Evolutionary conservation across 2,113 vertebrate species (phyloP).

Genomic region (Myotis davidii): DNA sequence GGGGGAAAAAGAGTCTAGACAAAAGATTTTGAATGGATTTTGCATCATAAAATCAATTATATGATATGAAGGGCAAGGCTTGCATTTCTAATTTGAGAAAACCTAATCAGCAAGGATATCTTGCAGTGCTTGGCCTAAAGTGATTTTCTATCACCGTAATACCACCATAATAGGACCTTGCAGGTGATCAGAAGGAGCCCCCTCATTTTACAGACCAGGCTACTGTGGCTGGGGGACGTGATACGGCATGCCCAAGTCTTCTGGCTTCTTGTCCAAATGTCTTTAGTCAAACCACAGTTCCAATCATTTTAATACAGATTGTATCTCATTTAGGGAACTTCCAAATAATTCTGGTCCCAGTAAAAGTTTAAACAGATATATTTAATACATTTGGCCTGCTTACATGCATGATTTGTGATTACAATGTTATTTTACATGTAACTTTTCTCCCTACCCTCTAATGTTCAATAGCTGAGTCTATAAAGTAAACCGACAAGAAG

Average conservation of each 20-base stretch:
- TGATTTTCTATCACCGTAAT: neutral
- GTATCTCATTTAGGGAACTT: neutral
- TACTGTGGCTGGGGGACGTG: neutral
- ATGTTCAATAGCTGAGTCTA: neutral
- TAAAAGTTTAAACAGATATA: slow-evolving; percentile 37
- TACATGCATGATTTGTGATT: slow-evolving; percentile 37
- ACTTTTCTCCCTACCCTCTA: neutral
- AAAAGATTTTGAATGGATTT: neutral
- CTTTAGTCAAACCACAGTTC: neutral
- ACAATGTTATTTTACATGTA: slow-evolving; percentile 38
- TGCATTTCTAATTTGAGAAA: neutral
- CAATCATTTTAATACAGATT: slow-evolving; percentile 45
- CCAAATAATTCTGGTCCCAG: neutral
- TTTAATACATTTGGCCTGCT: neutral
- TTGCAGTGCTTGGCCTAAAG: neutral
- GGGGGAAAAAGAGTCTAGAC: slow-evolving; percentile 5
- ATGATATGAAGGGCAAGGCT: neutral
- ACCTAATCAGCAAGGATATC: neutral
- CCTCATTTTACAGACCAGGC: neutral
- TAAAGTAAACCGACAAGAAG: neutral
- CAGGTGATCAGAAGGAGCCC: neutral
- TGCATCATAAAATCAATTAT: neutral
- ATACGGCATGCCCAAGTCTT: neutral
- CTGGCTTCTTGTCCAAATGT: neutral
- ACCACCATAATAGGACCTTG: too few relatives aligned